Conservation (phyloP, 2,113 vertebrate species). For the Psephotus haematonotus region DNA sequence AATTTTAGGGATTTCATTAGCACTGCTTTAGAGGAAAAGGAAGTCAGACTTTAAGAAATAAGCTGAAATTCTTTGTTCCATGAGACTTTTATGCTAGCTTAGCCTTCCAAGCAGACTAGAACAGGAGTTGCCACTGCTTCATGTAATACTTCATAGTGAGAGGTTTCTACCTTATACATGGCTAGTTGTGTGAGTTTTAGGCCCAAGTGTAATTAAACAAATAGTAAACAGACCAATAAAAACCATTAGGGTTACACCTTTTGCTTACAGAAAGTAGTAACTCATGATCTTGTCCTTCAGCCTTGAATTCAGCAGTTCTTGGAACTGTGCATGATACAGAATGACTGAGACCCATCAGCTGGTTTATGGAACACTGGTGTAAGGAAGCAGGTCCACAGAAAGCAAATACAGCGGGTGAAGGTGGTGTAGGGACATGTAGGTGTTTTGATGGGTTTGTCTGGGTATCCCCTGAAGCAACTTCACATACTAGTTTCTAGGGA, state of each 20-base stretch:
- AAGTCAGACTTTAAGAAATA: not conserved
- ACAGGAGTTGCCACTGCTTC: not conserved
- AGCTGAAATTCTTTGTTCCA: not conserved
- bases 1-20: not conserved
- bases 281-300: not conserved
- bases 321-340: not conserved
- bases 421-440: not conserved
- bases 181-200: not conserved
- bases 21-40: not conserved
- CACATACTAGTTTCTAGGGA: not conserved
- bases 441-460: not conserved
- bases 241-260: not conserved
- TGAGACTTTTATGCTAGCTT: not conserved
- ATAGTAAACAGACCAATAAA: not conserved
- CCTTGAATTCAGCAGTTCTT: not conserved
- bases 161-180: not conserved
- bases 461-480: not conserved
- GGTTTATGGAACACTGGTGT: not conserved
- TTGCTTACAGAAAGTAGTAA: not conserved
- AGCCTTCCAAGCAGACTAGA: not conserved
- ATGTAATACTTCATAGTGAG: not conserved
- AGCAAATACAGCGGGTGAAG: not conserved
- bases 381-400: not conserved
- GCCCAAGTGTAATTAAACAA: not conserved
- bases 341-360: not conserved